Evolutionary conservation across 2,888 invertebrate species (phyloP).

Genomic region (Trichogramma dendrolimi): DNA sequence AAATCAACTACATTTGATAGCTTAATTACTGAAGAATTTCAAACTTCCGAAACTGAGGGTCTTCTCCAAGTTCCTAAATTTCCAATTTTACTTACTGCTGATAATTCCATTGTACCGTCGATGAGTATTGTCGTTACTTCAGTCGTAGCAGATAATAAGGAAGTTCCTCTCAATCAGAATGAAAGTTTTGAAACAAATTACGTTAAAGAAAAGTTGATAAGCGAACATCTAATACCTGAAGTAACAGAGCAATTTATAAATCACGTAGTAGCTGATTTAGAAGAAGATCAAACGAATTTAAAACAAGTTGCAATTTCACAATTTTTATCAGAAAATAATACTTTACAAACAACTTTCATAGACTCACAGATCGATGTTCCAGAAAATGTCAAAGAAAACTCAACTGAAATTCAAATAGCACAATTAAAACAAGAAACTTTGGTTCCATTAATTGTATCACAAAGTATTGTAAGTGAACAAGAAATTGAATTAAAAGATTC

Average conservation of each 20-base stretch:
- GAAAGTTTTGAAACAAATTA: conserved; percentile 46
- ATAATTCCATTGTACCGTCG: conserved; percentile 42
- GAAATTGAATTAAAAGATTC: conserved; percentile 46
- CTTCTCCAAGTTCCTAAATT: conserved; percentile 48
- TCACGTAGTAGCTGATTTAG: conserved; percentile 43
- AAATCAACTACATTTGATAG: conserved; percentile 58
- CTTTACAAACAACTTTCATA: conserved; percentile 41
- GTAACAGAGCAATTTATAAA: conserved; percentile 48
- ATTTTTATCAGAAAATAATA: conserved; percentile 40
- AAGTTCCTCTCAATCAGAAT: conserved; percentile 49
- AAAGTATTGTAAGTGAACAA: conserved; percentile 52
- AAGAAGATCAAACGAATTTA: conserved; percentile 33
- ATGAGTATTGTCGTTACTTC: conserved; percentile 44
- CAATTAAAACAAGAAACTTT: conserved; percentile 52
- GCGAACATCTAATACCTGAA: conserved; percentile 43
- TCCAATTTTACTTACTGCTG: conserved; percentile 38
- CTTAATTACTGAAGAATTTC: conserved; percentile 56
- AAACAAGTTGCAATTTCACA: conserved; percentile 39
- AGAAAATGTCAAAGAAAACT: conserved; percentile 30
- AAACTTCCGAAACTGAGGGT: conserved; percentile 60
- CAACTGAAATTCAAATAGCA: conserved; percentile 50
- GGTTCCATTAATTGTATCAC: conserved; percentile 57
- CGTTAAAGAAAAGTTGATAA: conserved; percentile 37
- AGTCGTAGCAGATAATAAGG: conserved; percentile 53
- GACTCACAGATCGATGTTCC: conserved; percentile 46